Evolutionary conservation across 2,113 vertebrate genomes (phyloP).

Genomic region (Echinops telfairi): DNA sequence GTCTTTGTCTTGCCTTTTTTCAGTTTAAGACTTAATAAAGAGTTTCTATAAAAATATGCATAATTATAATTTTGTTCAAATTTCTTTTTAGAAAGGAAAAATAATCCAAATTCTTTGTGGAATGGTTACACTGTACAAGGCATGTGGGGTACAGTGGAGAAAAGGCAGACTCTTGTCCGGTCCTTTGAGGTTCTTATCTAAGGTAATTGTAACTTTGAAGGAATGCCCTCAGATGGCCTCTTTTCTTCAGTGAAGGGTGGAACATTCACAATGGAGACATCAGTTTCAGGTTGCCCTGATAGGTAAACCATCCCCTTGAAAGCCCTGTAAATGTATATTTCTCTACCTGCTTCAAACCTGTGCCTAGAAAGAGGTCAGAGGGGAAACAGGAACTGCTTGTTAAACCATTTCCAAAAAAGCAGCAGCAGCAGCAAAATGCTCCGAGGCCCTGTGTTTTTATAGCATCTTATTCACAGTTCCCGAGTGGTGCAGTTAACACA

Average conservation of each 20-base stretch:
- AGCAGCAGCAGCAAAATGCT: background rate
- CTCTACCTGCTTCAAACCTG: background rate
- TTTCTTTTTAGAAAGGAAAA: too few species aligned
- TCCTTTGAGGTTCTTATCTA: background rate
- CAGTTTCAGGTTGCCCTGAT: constrained; percentile 44
- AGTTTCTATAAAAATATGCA: background rate
- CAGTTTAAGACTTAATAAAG: background rate
- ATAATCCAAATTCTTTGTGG: background rate
- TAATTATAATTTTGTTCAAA: too few species aligned
- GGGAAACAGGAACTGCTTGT: too few species aligned
- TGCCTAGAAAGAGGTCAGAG: constrained; percentile 14
- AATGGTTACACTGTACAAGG: background rate
- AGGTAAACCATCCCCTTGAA: constrained; percentile 28
- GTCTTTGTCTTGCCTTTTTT: too few species aligned
- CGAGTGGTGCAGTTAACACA: background rate
- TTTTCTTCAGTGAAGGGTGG: background rate
- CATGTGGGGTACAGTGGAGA: background rate
- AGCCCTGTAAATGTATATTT: background rate
- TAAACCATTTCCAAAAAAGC: background rate
- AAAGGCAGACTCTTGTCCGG: background rate
- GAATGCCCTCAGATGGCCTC: background rate
- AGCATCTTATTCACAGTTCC: background rate
- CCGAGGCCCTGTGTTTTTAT: background rate
- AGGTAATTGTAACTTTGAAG: background rate
- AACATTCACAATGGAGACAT: constrained; percentile 8